These are phyloP conservation scores for Urocolius indicus DNA, from an alignment of 2,113 vertebrate genomes.

Conservation along the genomic window DNA sequence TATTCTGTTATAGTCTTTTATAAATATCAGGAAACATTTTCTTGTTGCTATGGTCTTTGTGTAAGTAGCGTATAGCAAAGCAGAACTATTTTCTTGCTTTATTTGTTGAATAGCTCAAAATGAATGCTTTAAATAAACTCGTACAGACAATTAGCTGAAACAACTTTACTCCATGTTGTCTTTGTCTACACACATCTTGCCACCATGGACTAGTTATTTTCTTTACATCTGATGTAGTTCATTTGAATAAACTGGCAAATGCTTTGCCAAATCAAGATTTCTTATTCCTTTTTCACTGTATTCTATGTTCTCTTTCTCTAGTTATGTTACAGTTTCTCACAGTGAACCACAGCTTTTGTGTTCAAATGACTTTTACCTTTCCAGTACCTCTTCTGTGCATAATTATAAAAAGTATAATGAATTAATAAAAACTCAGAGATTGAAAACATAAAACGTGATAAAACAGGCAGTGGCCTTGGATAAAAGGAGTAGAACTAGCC, in stretches of 20 bases:
- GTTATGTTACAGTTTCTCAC: constrained; percentile 16
- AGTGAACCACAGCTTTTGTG: not conserved
- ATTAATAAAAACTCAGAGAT: not conserved
- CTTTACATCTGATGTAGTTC: not conserved
- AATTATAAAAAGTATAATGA: not conserved
- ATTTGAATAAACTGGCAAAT: not conserved
- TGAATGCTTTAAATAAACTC: not conserved
- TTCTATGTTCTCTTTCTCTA: not conserved
- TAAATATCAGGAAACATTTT: constrained; percentile 54
- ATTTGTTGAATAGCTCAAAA: not conserved
- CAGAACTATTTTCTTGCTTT: not conserved
- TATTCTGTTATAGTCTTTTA: constrained; percentile 38
- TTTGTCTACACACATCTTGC: not conserved
- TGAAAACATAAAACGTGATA: not conserved
- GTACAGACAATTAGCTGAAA: not conserved
- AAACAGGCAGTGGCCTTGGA: not conserved
- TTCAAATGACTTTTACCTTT: not conserved
- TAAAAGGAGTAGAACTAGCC: not conserved
- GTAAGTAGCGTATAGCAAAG: constrained; percentile 5
- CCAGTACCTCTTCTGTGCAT: not conserved
- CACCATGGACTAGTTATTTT: not conserved
- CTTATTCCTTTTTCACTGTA: not conserved
- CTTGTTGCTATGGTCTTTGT: constrained; percentile 60
- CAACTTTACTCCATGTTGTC: not conserved
- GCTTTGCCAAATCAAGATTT: not conserved